phyloP scores from a whole-genome alignment of 2,113 vertebrate genomes.

The Chrysochloris asiatica region DNA sequence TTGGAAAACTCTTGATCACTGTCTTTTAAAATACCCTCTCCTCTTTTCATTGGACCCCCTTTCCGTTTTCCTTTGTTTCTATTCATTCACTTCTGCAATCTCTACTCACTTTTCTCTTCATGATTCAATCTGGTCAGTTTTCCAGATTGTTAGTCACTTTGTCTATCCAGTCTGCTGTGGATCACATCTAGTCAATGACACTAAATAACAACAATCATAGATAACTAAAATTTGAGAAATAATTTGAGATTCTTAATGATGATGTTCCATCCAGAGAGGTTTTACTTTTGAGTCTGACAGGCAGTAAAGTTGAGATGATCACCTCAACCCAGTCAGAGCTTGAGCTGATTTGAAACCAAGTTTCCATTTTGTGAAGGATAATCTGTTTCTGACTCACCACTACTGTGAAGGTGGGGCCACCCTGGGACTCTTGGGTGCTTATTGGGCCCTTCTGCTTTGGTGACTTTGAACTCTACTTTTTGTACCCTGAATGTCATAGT shows the following conservation, averaged over 20 bases:
- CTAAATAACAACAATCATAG: too few species aligned
- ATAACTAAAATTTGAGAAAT: too few species aligned
- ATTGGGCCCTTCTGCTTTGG: fast-evolving
- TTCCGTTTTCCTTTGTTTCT: fast-evolving
- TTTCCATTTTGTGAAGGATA: fast-evolving
- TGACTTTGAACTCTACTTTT: background rate
- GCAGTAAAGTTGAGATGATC: background rate
- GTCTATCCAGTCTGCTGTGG: background rate
- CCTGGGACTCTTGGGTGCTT: too few species aligned
- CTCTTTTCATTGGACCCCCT: background rate
- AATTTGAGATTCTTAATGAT: background rate
- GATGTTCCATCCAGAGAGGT: background rate
- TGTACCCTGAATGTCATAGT: too few species aligned
- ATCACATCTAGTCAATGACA: too few species aligned
- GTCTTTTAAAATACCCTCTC: background rate
- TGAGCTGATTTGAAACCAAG: fast-evolving
- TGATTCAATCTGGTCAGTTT: background rate
- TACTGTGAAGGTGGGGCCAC: background rate
- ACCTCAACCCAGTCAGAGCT: fast-evolving
- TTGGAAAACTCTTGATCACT: background rate
- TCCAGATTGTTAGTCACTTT: background rate
- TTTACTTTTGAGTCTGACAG: background rate
- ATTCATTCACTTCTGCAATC: background rate
- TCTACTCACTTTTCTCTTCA: background rate
- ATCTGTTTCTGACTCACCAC: background rate